Conservation (phyloP, 2,113 vertebrate genomes). For the Galeopterus variegatus region DNA sequence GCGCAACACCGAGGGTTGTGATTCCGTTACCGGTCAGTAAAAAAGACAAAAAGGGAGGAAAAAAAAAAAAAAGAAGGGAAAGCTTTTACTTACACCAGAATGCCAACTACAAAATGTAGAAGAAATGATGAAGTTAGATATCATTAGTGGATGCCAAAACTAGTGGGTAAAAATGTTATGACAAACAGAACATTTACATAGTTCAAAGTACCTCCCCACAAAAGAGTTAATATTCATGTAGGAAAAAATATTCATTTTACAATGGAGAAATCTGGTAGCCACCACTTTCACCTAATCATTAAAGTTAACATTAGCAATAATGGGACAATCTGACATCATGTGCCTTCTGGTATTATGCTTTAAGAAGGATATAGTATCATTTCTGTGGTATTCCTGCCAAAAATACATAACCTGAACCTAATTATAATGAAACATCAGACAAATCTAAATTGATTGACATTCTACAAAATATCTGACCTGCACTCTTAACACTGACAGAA, state of each 20-base stretch:
- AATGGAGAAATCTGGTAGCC: not conserved
- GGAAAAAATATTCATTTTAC: too few species aligned
- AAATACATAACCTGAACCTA: not conserved
- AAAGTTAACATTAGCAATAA: not conserved
- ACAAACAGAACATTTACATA: too few species aligned
- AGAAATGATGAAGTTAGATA: too few species aligned
- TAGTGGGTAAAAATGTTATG: too few species aligned
- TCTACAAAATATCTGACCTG: not conserved
- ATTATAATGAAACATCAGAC: not conserved
- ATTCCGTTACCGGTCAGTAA: too few species aligned
- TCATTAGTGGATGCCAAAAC: too few species aligned
- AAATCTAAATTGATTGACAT: not conserved
- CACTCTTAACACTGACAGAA: not conserved
- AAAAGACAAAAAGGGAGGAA: too few species aligned
- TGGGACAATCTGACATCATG: not conserved
- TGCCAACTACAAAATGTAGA: not conserved
- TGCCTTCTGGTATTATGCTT: not conserved
- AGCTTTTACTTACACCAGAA: not conserved
- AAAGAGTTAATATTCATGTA: too few species aligned
- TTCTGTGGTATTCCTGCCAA: conserved; percentile 10
- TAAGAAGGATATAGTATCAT: not conserved
- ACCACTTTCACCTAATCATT: not conserved
- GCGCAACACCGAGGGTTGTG: too few species aligned
- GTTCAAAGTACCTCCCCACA: too few species aligned
- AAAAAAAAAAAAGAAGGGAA: not conserved